Conservation (phyloP, 2,888 invertebrate species). For the Megalurothrips usitatus region DNA sequence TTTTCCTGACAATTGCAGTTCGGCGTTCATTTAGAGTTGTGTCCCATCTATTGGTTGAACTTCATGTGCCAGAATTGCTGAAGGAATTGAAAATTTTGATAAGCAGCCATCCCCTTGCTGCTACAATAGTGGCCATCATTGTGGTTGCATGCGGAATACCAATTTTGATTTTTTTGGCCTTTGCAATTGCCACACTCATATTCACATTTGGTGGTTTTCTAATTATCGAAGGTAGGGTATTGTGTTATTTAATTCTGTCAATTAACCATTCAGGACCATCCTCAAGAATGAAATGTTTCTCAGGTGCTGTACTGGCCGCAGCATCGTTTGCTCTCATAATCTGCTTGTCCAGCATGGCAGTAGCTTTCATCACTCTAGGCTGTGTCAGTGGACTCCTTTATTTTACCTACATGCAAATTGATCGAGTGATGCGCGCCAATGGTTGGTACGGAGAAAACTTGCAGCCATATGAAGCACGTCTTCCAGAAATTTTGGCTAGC, state of each 20-base stretch:
- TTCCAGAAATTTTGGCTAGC: not conserved
- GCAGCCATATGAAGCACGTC: not conserved
- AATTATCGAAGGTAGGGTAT: not conserved
- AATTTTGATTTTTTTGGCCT: constrained; percentile 6
- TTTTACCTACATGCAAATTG: not conserved
- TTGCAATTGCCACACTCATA: not conserved
- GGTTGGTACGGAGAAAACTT: not conserved
- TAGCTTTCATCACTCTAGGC: not conserved
- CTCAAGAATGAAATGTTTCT: not conserved
- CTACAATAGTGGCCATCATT: not conserved
- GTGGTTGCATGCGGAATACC: not conserved
- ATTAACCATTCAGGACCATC: not conserved
- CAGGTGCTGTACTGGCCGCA: not conserved
- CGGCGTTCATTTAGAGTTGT: not conserved
- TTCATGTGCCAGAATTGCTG: not conserved
- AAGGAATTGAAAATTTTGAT: not conserved
- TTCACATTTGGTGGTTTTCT: not conserved
- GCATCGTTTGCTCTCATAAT: not conserved
- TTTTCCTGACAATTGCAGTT: not conserved
- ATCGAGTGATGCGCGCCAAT: not conserved
- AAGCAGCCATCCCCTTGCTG: not conserved
- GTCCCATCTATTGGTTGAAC: not conserved
- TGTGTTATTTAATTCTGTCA: not conserved
- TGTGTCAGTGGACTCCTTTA: not conserved
- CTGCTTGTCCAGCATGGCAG: not conserved